Evolutionary conservation across 2,797 vertebrate genomes (phyloP).

Genomic region (Iguana delicatissima): DNA sequence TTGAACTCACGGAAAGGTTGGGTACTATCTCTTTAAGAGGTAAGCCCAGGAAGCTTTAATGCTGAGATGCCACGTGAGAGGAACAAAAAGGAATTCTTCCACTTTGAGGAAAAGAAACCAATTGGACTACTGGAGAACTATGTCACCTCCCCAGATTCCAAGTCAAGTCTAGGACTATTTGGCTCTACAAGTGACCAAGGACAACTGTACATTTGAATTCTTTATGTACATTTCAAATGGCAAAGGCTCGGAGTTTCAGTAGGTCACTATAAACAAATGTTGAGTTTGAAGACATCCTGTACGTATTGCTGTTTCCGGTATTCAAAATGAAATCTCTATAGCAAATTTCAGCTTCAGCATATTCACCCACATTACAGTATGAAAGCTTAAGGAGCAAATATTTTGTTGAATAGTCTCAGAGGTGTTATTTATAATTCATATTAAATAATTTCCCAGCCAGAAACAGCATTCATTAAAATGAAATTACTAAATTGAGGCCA

Average conservation of each 20-base stretch:
- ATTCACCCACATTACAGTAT: background rate
- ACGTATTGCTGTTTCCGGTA: background rate
- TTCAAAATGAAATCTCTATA: background rate
- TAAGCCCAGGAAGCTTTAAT: background rate
- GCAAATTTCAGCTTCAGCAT: background rate
- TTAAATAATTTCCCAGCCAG: background rate
- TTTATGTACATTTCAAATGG: background rate
- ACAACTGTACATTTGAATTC: background rate
- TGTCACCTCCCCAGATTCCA: background rate
- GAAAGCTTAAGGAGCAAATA: background rate
- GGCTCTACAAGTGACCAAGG: background rate
- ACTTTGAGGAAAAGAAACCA: background rate
- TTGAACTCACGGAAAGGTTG: background rate
- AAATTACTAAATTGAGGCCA: background rate
- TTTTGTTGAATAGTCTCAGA: background rate
- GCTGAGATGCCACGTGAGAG: background rate
- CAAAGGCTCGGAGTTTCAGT: background rate
- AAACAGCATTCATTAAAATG: background rate
- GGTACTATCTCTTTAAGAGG: background rate
- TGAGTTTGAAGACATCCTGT: background rate
- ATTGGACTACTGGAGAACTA: background rate
- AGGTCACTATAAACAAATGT: background rate
- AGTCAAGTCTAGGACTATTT: background rate
- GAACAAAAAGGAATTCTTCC: background rate
- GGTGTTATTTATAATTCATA: background rate